Base-by-base conservation (phyloP, 2,797 vertebrate genomes). In the Mormyrus proboscirostris region DNA sequence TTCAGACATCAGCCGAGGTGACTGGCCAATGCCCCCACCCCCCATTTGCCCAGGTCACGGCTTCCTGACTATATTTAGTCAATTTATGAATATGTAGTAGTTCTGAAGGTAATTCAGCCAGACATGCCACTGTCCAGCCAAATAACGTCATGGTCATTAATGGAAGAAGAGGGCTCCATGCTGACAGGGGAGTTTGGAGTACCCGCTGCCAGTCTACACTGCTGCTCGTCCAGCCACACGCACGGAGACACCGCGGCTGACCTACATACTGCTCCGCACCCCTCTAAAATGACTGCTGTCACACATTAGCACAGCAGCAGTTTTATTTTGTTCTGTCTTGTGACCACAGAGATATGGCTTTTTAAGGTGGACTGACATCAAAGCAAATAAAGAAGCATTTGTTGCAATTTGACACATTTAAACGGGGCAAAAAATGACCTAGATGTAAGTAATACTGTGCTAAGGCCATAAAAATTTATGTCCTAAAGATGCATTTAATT, bases 31-130 rank as follows among this genome's bases (percentile, higher is more conserved):
- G 95, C 94, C 92, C 93, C 94, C 93, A 92, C 57, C 29, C 33
- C 86, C 57, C 59, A 44, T 87, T 92, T 96, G 96, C 97, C 97
- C 94, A 95, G 95, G 94, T 93, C 94, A 95, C 92, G 93, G 94
- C 95, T 92, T 92, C 90, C 92, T 94, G 94, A 95, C 96, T 97
- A 96, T 96, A 97, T 97, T 97, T 96, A 97, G 96, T 96, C 94
- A 96, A 94, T 97, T 73, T 97, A 97, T 97, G 95, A 98, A 97
- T 97, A 97, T 97, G 97, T 95, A 96, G 94, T 93, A 96, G 94
- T 90, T 73, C 90, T 98, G 97, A 97, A 96, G 96, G 96, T 98
- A 97, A 98, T 98, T 97, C 93, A 93, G 95, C 93, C 93, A 93
- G 97, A 98, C 98, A 96, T 94, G 93, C 91, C 94, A 96, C 96